Evolutionary conservation across 2,113 vertebrate genomes (phyloP).

Genomic region (Trematocara marginatum): DNA sequence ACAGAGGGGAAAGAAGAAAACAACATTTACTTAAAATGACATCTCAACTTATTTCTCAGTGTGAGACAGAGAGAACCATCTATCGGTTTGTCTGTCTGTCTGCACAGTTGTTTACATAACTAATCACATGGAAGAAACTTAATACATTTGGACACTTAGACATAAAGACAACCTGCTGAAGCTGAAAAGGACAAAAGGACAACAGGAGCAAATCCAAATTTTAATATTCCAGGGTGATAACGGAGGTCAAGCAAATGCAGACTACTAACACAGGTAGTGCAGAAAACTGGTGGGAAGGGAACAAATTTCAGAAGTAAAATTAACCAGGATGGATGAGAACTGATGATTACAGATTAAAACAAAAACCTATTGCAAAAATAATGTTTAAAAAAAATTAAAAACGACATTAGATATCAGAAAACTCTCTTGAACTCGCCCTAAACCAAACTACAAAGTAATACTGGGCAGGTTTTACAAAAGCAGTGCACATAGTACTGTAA

Average conservation of each 20-base stretch:
- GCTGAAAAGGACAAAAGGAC: background rate
- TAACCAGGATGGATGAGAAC: background rate
- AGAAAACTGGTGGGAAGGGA: background rate
- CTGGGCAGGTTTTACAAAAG: background rate
- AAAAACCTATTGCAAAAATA: background rate
- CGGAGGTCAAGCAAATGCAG: background rate
- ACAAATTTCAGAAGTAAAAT: background rate
- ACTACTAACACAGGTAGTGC: background rate
- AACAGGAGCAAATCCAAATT: background rate
- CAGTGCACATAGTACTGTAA: background rate
- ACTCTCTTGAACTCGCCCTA: background rate
- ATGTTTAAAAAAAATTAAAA: background rate
- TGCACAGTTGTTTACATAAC: background rate
- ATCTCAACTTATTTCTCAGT: background rate
- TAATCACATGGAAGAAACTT: background rate
- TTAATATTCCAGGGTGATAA: background rate
- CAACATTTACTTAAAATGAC: slow-evolving; percentile 15
- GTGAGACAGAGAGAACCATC: background rate
- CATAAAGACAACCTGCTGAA: background rate
- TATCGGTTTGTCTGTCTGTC: background rate
- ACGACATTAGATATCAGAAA: background rate
- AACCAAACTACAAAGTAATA: background rate
- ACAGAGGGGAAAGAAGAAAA: slow-evolving; percentile 15
- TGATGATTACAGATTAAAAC: background rate
- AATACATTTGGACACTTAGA: background rate